A percentile compares a stretch with the other conserved stretches of the same genome.
Conservation (phyloP, 2,113 vertebrate species). For the Grantiella picta region DNA sequence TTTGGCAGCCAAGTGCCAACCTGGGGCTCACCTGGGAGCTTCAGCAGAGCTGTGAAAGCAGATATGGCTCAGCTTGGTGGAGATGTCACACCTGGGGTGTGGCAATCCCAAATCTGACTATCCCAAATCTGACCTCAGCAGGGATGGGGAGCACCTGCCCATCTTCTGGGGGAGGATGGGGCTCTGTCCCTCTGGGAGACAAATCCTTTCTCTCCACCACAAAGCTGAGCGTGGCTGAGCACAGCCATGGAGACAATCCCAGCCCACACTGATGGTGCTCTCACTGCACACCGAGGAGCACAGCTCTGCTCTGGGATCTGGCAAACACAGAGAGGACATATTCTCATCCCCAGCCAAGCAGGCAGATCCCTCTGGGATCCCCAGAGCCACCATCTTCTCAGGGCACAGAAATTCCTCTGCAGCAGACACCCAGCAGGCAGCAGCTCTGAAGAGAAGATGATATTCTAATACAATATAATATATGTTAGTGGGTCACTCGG, state of each 20-base stretch:
- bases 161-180: too few species aligned
- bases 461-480: neutral
- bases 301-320: neutral
- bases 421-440: neutral
- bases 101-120: too few species aligned
- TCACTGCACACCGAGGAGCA: neutral
- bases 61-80: neutral
- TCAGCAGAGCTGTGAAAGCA: neutral
- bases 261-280: fast-evolving
- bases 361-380: neutral
- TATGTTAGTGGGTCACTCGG: neutral
- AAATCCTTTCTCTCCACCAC: neutral
- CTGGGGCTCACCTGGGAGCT: neutral
- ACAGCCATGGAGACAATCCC: neutral
- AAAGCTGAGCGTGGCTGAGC: neutral
- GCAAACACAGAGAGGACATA: neutral
- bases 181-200: neutral
- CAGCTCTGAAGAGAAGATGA: neutral
- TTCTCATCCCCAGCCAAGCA: neutral
- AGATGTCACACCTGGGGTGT: neutral
- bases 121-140: neutral
- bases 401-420: neutral
- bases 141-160: neutral
- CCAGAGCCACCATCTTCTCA: neutral
- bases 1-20: neutral